Evolutionary conservation across 2,888 invertebrate genomes (phyloP), one percentile per base, ranked within the genome.

Genomic region (Operophtera brumata): DNA sequence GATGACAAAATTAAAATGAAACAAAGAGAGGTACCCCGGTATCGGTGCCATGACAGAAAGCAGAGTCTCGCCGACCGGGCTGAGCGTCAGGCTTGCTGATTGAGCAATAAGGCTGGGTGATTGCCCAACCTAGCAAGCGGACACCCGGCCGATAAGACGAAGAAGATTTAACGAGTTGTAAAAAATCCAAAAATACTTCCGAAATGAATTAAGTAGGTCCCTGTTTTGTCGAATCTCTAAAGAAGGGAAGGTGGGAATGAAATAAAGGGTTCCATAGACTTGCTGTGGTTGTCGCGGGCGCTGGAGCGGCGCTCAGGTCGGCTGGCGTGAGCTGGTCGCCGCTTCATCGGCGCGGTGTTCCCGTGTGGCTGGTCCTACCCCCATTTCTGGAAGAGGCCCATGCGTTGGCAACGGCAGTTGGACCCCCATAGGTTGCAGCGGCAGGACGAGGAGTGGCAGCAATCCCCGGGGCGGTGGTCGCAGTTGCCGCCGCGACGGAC

Each of bases 341-440:
- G 84, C 82, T 79, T 78, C 80, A 78, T 70, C 65, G 77, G 74
- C 77, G 75, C 74, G 72, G 65, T 54, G 46, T 10, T n/a, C 40
- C 26, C 40, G 54, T 50, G 28, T 47, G 34, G 43, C 45, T 44
- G 34, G 62, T 77, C 91, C 64, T 79, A 94, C 80, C 95, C 95
- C 94, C 95, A 95, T 88, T 95, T 95, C 82, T 96, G 96, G 92
- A 96, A 96, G 77, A 96, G 93, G 58, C 96, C 96, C 93, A 95
- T 94, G 70, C 96, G 93, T 84, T 96, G 96, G 84, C 96, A 96
- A 73, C 94, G 93, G 84, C 96, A 96, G 91, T 96, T 96, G 78
- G 95, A 94, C 57, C 96, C 96, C 96, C 96, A 96, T 47, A 96
- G 91, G 85, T 96, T 96, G 92, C 96, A 96, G 62, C 96, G 92